Base-by-base conservation (phyloP, 2,797 vertebrate genomes). In the Podarcis lilfordi region DNA sequence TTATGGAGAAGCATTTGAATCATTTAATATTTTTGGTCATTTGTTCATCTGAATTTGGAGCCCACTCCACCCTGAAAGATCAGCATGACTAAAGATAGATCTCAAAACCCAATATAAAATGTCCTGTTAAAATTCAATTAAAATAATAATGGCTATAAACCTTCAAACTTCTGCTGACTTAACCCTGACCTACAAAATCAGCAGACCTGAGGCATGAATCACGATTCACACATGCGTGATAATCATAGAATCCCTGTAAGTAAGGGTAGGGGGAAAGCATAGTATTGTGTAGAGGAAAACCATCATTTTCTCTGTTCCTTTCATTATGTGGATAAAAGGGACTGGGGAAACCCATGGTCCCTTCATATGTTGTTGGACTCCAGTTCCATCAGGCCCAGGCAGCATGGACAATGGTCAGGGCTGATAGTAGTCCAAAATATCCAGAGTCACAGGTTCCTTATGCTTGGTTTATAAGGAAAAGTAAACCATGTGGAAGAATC, bases 101-200 rank as follows among this genome's bases (percentile, higher is more conserved):
- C 43, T 37, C 21, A 84, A 85, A 61, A 45, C 7, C 29, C 35
- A 29, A 35, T 66, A 79, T 85, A 76, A 85, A 75, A 76, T 13
- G 15, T 23, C 37, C 40, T 86, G 45, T 79, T 86, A 71, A 84
- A 71, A 72, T 84, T 80, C 66, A 79, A 43, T 72, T 72, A 88
- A 88, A 84, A 80, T 72, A 79, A 79, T 43, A 61, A 83, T 72
- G 40, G 40, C 37, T 85, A 75, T 74, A 80, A 80, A 75, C 13
- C 21, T 64, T 77, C 55, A 85, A 72, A 74, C 5, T 37, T 61
- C 45, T 64, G 11, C 35, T 85, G 55, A 45, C 25, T 43, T 85
- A 69, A 82, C 21, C 13, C 75, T 59, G 64, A 59, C 55, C 68
- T 74, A 29, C 8, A 59, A 88, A 80, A 84, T 71, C 23, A 27